phyloP scores from a whole-genome alignment of 2,888 invertebrate species.

The Acleris literana region DNA sequence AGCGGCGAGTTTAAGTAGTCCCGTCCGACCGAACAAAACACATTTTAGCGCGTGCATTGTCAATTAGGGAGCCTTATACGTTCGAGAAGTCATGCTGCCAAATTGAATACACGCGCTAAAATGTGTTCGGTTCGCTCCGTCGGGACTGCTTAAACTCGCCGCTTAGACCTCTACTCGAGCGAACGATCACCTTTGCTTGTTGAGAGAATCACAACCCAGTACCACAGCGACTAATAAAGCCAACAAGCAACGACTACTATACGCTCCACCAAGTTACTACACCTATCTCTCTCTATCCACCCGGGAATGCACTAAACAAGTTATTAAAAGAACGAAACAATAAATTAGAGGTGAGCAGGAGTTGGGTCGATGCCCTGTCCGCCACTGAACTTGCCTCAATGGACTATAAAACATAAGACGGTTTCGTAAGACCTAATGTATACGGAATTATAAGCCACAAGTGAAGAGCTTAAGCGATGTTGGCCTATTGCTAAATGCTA shows the following conservation, averaged over 20 bases:
- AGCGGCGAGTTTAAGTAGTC: no score
- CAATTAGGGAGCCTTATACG: no score
- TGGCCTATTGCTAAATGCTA: neutral
- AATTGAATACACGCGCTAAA: no score
- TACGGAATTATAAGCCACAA: conserved; percentile 42
- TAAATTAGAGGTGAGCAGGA: conserved; percentile 51
- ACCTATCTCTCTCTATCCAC: conserved; percentile 35
- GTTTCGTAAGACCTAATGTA: conserved; percentile 62
- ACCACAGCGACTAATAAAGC: neutral
- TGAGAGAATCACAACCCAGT: no score
- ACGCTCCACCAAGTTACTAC: neutral
- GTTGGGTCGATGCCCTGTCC: conserved; percentile 59
- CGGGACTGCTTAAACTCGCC: no score
- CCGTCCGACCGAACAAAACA: no score
- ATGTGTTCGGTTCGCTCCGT: no score
- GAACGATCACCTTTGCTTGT: no score
- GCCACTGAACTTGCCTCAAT: conserved; percentile 59
- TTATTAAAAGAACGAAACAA: conserved; percentile 52
- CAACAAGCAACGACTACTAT: neutral
- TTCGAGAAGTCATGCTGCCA: no score
- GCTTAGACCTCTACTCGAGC: no score
- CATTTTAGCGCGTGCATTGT: no score
- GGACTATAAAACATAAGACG: conserved; percentile 62
- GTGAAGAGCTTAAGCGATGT: neutral
- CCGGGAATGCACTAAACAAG: conserved; percentile 43